Conservation (phyloP, 2,888 invertebrate genomes). For the Galeopsomyia nigrocyanea region DNA sequence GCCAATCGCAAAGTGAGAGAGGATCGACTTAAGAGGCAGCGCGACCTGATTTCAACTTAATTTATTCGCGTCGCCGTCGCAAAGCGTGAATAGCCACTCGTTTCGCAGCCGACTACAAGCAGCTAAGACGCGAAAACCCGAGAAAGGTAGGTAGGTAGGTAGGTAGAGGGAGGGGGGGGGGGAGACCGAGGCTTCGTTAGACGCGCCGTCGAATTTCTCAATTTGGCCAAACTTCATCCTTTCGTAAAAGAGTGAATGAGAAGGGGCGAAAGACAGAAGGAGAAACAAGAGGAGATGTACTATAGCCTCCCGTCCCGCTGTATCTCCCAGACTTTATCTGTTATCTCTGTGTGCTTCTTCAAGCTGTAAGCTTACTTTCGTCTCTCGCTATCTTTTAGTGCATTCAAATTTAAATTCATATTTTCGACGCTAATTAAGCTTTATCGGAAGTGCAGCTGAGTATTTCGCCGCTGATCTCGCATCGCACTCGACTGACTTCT, state of each 20-base stretch:
- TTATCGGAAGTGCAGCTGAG: conserved; percentile 8
- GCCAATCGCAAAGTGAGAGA: conserved; percentile 33
- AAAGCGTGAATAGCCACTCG: conserved; percentile 49
- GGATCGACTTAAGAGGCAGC: conserved; percentile 44
- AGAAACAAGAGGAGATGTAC: no score
- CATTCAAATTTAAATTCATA: conserved; percentile 35
- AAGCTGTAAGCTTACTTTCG: no score
- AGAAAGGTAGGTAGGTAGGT: not conserved
- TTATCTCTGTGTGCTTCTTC: conserved; percentile 9
- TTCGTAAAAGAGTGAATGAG: not conserved
- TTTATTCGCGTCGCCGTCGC: conserved; percentile 51
- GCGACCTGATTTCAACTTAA: conserved; percentile 58
- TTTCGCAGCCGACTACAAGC: conserved; percentile 38
- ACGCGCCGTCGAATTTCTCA: conserved; percentile 23
- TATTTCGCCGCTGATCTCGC: not conserved
- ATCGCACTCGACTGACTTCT: no score
- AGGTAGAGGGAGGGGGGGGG: not conserved
- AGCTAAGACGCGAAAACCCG: conserved; percentile 5
- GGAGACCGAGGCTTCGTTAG: conserved; percentile 18
- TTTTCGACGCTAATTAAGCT: conserved; percentile 32
- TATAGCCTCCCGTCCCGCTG: not conserved
- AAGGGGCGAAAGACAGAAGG: no score
- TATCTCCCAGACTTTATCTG: not conserved
- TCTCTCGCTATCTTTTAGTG: no score
- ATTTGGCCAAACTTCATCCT: conserved; percentile 34